phyloP scores from a whole-genome alignment of 2,113 vertebrate genomes.

The Erythrolamprus reginae region DNA sequence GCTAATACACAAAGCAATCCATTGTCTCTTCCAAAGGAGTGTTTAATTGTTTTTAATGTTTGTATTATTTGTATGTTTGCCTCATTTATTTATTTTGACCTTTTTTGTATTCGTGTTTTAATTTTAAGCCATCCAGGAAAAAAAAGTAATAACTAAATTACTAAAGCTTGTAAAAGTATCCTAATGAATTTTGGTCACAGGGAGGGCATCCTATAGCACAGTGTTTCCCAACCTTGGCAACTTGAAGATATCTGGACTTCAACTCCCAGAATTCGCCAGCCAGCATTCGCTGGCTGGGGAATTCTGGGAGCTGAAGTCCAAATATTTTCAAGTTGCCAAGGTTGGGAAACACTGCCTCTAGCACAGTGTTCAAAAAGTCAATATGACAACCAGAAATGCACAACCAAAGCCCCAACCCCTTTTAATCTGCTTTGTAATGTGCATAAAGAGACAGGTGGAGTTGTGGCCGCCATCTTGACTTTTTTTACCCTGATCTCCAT shows the following conservation, averaged over 20 bases:
- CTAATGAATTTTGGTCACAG: not conserved
- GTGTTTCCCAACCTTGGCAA: no score
- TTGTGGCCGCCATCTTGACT: not conserved
- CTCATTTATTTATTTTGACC: not conserved
- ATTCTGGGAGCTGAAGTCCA: no score
- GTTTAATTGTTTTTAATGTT: not conserved
- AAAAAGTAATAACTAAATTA: not conserved
- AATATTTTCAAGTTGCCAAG: no score
- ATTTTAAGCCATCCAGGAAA: not conserved
- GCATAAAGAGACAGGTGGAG: not conserved
- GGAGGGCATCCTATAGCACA: not conserved
- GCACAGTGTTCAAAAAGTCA: not conserved
- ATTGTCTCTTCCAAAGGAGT: not conserved
- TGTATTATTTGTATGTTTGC: not conserved
- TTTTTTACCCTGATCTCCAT: not conserved
- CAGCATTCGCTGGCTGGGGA: no score
- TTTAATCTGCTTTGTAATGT: not conserved
- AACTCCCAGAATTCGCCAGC: no score
- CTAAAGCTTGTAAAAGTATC: not conserved
- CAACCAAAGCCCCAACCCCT: not conserved
- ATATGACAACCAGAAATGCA: not conserved
- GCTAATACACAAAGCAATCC: not conserved
- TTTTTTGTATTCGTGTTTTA: not conserved
- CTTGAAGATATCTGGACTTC: no score
- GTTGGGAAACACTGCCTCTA: no score